Evolutionary conservation across 2,888 invertebrate genomes (phyloP).

Genomic region (Ormyrus rosae): DNA sequence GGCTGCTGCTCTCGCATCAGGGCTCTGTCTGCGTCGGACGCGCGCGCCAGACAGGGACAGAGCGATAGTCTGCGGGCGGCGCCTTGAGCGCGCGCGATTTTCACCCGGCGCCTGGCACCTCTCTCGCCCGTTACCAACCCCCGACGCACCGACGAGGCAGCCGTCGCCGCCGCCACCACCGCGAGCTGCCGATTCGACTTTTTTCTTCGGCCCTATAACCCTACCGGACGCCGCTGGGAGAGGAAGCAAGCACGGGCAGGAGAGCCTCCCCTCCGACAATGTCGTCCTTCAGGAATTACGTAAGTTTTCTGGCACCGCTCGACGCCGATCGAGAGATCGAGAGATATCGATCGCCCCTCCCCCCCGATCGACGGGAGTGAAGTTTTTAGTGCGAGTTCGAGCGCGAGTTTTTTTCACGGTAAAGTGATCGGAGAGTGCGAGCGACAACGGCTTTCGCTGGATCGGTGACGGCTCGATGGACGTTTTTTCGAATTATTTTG

Average conservation of each 20-base stretch:
- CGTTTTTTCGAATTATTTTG: neutral
- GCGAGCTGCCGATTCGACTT: neutral
- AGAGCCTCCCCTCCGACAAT: constrained; percentile 55
- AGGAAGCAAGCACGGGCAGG: neutral
- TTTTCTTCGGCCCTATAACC: constrained; percentile 10
- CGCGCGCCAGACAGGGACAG: neutral
- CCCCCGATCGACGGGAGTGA: too few relatives aligned
- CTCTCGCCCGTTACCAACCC: neutral
- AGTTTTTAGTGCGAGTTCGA: too few relatives aligned
- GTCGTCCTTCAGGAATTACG: constrained; percentile 73
- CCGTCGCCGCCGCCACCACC: constrained; percentile 14
- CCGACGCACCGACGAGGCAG: neutral
- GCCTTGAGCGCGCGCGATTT: constrained; percentile 32
- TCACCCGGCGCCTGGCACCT: constrained; percentile 66
- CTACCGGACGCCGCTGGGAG: neutral
- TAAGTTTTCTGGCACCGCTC: constrained; percentile 64
- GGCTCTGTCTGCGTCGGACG: too few relatives aligned
- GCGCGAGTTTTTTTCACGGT: too few relatives aligned
- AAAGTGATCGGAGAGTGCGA: too few relatives aligned
- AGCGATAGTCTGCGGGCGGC: too few relatives aligned
- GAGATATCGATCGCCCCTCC: neutral
- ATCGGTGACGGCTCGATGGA: too few relatives aligned
- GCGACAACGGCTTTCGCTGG: too few relatives aligned
- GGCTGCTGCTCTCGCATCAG: too few relatives aligned
- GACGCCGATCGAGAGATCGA: constrained; percentile 7